Evolutionary conservation across 2,113 vertebrate genomes (phyloP), one percentile per base, ranked within the genome.

Genomic region (Hippocampus guttulatus): DNA sequence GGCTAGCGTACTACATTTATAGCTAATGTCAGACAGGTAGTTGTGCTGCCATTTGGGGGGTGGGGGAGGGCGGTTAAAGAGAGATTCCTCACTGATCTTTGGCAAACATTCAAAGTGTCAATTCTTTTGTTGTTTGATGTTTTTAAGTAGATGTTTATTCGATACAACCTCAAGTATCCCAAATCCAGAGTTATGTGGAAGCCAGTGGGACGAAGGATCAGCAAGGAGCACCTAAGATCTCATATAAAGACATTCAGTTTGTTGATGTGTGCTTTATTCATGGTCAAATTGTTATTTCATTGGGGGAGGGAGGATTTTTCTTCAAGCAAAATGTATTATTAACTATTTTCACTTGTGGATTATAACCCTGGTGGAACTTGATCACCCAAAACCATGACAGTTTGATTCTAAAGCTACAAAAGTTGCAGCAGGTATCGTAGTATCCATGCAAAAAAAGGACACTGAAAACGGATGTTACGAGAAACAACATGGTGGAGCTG

Each of bases 1-100:
- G 58, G 60, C 64, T 72, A 68, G 79, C 55, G 7, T 57, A 58
- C 55, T 66, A 45, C 49, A 25, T 60, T 54, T 78, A 38, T 38
- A 38, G 5, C 0, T 65, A 74, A 33, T 38, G 66, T 23, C 52
- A 78, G 69, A 62, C 45, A 74, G 25, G 21, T 54, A 16, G 52
- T 43, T 52, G 62, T 75, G 68, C 15, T 82, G 69, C 75, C 47
- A 82, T 66, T 60, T 64, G 30, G 64, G 23, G 41, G 15, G 68
- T 15, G 70, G 23, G 2, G 52, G 21, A 23, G 5, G 20, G 43
- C 5, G 60, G n/a, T 8, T 40, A 14, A 0, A 23, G 62, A 38
- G 45, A 70, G 40, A 72, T 27, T 27, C 54, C 54, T 23, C 54
- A 5, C 23, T 25, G 23, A 14, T 15, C 10, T 58, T 58, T 25